A percentile compares a stretch with the other conserved stretches of the same genome.
phyloP scores from a whole-genome alignment of 2,797 vertebrate species.

The Lepidocolaptes lacrymiger region DNA sequence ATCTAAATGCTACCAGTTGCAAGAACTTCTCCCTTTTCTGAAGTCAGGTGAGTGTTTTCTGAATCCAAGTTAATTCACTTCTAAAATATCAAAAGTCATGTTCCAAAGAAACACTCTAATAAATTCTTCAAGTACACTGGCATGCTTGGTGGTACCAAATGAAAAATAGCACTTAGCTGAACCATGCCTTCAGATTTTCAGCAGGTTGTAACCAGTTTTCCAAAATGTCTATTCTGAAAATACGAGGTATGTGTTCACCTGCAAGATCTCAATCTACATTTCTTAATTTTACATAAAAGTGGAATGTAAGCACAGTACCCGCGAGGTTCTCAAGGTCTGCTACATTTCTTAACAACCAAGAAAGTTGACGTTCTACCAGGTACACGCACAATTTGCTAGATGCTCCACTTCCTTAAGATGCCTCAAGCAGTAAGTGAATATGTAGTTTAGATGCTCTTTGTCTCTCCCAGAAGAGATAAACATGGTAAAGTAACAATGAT shows the following conservation, averaged over 20 bases:
- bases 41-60: neutral
- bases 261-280: neutral
- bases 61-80: neutral
- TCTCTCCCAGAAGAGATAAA: constrained; percentile 11
- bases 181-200: neutral
- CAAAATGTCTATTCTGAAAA: neutral
- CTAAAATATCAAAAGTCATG: neutral
- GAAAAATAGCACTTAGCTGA: neutral
- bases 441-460: neutral
- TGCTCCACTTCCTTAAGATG: neutral
- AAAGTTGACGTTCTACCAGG: neutral
- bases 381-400: neutral
- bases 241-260: neutral
- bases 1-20: neutral
- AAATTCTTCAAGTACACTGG: neutral
- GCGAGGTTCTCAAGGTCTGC: neutral
- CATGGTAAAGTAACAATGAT: neutral
- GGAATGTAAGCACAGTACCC: neutral
- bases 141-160: neutral
- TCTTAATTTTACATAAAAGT: neutral
- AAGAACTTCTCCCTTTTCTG: neutral
- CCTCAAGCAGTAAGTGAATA: neutral
- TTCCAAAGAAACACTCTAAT: neutral
- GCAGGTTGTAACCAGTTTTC: neutral
- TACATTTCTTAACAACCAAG: neutral